These are phyloP conservation scores for Trialeurodes vaporariorum DNA, from an alignment of 1,140 invertebrate genomes.

Conservation along the genomic window DNA sequence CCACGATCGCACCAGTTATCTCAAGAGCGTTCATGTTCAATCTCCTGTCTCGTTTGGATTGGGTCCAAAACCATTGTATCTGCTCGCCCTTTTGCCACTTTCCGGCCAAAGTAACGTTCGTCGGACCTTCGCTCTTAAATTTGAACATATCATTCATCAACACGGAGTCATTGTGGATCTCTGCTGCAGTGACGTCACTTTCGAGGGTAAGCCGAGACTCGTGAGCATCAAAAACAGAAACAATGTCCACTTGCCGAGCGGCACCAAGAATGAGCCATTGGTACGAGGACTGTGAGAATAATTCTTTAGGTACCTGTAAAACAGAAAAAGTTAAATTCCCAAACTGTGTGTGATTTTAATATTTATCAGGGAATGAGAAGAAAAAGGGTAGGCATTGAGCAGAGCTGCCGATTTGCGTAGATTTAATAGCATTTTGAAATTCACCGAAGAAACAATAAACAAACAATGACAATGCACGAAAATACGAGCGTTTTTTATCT, in stretches of 20 bases:
- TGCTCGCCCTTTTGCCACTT: neutral
- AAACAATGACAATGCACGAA: no score
- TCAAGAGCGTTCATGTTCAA: neutral
- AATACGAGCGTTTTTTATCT: no score
- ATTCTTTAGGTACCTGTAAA: neutral
- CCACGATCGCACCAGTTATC: neutral
- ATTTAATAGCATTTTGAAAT: no score
- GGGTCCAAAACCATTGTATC: neutral
- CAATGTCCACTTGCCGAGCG: no score
- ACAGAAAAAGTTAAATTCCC: no score
- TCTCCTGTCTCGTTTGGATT: neutral
- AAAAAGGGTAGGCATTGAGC: no score
- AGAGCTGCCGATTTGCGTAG: no score
- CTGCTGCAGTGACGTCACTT: neutral
- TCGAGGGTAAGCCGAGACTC: neutral
- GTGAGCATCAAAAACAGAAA: no score
- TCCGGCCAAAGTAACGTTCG: neutral
- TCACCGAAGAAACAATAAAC: no score
- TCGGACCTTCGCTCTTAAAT: neutral
- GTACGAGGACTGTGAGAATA: neutral
- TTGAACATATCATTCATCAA: neutral
- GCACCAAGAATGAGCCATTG: neutral
- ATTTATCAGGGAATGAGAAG: no score
- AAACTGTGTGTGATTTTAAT: no score
- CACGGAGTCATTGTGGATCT: neutral